phyloP scores from a whole-genome alignment of 2,888 invertebrate species.

The Tethea ocularis region DNA sequence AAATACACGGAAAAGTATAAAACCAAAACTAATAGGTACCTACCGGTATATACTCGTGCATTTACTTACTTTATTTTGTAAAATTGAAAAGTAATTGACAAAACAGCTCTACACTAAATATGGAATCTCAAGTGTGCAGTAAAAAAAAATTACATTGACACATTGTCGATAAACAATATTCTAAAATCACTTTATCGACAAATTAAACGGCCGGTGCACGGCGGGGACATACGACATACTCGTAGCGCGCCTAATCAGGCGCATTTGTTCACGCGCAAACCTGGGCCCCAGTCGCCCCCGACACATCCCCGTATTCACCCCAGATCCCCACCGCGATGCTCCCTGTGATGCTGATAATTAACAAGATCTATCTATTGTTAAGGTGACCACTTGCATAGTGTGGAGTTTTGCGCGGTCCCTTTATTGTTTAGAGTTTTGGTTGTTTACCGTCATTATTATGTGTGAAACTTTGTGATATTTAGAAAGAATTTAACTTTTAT shows the following conservation, averaged over 20 bases:
- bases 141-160: background rate
- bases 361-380: slow-evolving; percentile 57
- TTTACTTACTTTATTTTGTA: too few species aligned
- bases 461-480: background rate
- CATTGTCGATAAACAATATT: background rate
- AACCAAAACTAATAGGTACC: too few species aligned
- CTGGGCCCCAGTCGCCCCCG: slow-evolving; percentile 35
- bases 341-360: slow-evolving; percentile 68
- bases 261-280: slow-evolving; percentile 74
- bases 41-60: too few species aligned
- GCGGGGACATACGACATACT: slow-evolving; percentile 43
- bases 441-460: background rate
- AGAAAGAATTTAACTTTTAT: too few species aligned
- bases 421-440: background rate
- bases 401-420: slow-evolving; percentile 5
- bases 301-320: slow-evolving; percentile 28
- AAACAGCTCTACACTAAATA: too few species aligned
- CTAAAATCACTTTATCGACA: slow-evolving; percentile 5
- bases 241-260: slow-evolving; percentile 78
- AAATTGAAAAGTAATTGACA: too few species aligned
- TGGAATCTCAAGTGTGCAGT: background rate
- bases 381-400: slow-evolving; percentile 28
- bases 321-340: slow-evolving; percentile 22
- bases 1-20: too few species aligned
- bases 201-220: slow-evolving; percentile 27